phyloP scores from a whole-genome alignment of 2,113 vertebrate genomes.

The Pristiophorus japonicus region DNA sequence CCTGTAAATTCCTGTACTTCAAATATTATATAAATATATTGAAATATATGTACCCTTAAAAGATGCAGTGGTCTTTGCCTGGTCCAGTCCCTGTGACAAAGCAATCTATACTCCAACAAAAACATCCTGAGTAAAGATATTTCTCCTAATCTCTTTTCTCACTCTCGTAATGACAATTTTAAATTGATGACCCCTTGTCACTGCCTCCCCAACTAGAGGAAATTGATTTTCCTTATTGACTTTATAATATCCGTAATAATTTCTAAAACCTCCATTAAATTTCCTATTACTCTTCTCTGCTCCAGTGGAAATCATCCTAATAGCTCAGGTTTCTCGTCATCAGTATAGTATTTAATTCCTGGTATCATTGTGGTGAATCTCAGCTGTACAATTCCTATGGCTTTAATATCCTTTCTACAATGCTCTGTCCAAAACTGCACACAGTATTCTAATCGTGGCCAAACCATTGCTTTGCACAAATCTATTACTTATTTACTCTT shows the following conservation, averaged over 20 bases:
- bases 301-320: not conserved
- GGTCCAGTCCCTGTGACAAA: not conserved
- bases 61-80: not conserved
- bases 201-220: not conserved
- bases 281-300: not conserved
- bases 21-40: not conserved
- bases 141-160: not conserved
- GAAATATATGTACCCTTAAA: not conserved
- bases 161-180: not conserved
- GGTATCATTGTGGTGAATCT: not conserved
- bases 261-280: not conserved
- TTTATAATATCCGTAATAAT: not conserved
- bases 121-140: not conserved
- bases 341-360: not conserved
- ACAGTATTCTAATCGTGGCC: not conserved
- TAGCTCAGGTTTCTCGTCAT: not conserved
- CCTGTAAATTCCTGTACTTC: not conserved
- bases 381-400: not conserved
- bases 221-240: not conserved
- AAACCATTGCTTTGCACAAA: not conserved
- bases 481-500: not conserved
- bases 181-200: not conserved
- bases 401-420: not conserved
- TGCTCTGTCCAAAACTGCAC: not conserved
- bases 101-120: not conserved